Evolutionary conservation across 2,797 vertebrate genomes (phyloP).

Genomic region (Argya squamiceps): DNA sequence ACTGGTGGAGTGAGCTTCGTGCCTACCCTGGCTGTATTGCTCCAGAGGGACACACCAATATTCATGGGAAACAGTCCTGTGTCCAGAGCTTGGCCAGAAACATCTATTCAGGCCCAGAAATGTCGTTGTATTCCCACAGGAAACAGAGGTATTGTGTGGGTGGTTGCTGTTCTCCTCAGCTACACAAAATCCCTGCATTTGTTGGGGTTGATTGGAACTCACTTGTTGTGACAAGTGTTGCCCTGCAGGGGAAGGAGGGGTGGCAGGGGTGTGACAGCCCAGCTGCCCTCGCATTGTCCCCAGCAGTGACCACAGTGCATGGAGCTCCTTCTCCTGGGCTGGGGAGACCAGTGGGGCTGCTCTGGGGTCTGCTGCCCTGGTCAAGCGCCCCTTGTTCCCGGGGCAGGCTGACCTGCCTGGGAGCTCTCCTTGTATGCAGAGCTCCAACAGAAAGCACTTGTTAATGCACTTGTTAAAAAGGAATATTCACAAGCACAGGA

Average conservation of each 20-base stretch:
- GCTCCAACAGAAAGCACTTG: not conserved
- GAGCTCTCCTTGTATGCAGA: not conserved
- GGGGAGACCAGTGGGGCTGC: not conserved
- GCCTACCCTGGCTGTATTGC: not conserved
- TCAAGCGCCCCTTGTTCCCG: fast-evolving
- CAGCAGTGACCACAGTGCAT: fast-evolving
- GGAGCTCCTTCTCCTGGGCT: not conserved
- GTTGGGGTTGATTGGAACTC: not conserved
- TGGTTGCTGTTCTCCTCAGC: not conserved
- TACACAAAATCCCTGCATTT: not conserved
- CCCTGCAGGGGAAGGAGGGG: not conserved
- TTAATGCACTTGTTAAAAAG: not conserved
- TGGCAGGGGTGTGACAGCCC: not conserved
- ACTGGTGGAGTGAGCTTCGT: not conserved
- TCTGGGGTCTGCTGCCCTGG: not conserved
- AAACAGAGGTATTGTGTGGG: not conserved
- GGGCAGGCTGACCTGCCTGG: not conserved
- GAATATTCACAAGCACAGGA: not conserved
- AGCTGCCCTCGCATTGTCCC: not conserved
- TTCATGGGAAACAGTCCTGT: not conserved
- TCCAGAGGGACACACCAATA: not conserved
- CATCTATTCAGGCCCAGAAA: slow-evolving; percentile 5
- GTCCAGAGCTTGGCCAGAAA: not conserved
- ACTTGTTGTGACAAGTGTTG: not conserved
- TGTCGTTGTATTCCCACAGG: slow-evolving; percentile 6